These are phyloP conservation scores for Zoanthus sansibaricus DNA, from an alignment of 92 coral and sea anemone genomes.

Conservation along the genomic window DNA sequence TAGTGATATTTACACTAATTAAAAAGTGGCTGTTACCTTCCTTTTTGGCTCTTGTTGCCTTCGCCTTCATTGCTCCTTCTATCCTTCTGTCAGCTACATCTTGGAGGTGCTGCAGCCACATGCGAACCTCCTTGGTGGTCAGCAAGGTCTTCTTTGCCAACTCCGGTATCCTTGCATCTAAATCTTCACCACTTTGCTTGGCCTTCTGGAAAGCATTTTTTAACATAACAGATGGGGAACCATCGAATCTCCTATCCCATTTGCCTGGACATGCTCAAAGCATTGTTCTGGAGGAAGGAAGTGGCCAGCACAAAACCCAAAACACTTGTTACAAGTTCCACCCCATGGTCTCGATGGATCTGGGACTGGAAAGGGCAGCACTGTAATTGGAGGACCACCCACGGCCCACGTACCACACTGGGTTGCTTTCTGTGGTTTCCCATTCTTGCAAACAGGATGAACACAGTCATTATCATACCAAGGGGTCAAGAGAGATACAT, in stretches of 20 bases:
- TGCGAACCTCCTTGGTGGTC: constrained; percentile 47
- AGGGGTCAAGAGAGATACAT: constrained; percentile 28
- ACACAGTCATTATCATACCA: constrained; percentile 25
- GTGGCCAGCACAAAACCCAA: constrained; percentile 63
- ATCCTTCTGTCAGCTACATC: constrained; percentile 56
- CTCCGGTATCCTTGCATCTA: constrained; percentile 35
- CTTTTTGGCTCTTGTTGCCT: constrained; percentile 62
- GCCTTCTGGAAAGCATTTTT: constrained; percentile 50
- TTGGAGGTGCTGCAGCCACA: constrained; percentile 64
- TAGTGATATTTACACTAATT: not conserved
- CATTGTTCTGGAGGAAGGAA: constrained; percentile 54
- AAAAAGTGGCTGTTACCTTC: constrained; percentile 9
- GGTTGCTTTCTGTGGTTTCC: constrained; percentile 5
- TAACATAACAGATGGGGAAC: constrained; percentile 51
- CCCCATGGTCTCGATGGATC: constrained; percentile 66
- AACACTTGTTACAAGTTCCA: constrained; percentile 42
- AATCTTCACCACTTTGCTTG: constrained; percentile 28
- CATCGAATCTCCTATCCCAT: constrained; percentile 46
- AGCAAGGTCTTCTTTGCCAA: constrained; percentile 55
- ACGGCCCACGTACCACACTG: constrained; percentile 23
- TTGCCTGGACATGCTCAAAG: constrained; percentile 41
- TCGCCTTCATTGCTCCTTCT: constrained; percentile 59
- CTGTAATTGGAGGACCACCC: constrained; percentile 20
- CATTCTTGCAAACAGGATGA: constrained; percentile 52
- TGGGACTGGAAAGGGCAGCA: constrained; percentile 52